These are phyloP conservation scores for Epsilonema sp. DNA, from an alignment of 2,888 invertebrate species.

Conservation along the genomic window DNA sequence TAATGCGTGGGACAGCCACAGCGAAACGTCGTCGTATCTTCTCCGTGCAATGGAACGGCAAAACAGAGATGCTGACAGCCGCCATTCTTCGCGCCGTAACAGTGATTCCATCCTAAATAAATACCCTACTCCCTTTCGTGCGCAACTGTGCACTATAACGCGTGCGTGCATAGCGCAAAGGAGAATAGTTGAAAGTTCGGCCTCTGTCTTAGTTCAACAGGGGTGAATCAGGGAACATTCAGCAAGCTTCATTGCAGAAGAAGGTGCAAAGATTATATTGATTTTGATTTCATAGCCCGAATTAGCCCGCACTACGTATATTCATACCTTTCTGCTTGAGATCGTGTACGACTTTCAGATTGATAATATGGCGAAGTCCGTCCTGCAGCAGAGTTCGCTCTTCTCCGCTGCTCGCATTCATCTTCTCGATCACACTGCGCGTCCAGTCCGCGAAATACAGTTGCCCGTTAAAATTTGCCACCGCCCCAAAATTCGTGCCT, in stretches of 20 bases:
- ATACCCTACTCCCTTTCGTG: too few species aligned
- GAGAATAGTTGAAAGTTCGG: background rate
- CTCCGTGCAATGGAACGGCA: background rate
- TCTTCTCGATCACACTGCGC: background rate
- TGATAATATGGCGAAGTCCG: background rate
- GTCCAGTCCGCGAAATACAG: background rate
- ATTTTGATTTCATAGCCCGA: too few species aligned
- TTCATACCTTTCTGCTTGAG: background rate
- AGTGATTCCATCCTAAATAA: background rate
- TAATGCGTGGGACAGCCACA: background rate
- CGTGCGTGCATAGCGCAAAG: background rate
- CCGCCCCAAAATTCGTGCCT: too few species aligned
- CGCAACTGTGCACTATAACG: too few species aligned
- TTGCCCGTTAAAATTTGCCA: too few species aligned
- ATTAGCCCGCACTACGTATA: too few species aligned
- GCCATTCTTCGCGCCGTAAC: background rate
- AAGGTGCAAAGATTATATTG: too few species aligned
- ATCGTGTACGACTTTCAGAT: background rate
- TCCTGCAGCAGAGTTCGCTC: background rate
- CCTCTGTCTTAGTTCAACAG: too few species aligned
- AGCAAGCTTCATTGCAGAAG: too few species aligned
- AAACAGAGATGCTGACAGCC: background rate
- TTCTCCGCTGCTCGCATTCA: background rate
- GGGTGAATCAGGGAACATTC: too few species aligned
- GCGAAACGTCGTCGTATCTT: background rate